phyloP scores from a whole-genome alignment of 2,113 vertebrate species.

The Ceuthmochares aereus region DNA sequence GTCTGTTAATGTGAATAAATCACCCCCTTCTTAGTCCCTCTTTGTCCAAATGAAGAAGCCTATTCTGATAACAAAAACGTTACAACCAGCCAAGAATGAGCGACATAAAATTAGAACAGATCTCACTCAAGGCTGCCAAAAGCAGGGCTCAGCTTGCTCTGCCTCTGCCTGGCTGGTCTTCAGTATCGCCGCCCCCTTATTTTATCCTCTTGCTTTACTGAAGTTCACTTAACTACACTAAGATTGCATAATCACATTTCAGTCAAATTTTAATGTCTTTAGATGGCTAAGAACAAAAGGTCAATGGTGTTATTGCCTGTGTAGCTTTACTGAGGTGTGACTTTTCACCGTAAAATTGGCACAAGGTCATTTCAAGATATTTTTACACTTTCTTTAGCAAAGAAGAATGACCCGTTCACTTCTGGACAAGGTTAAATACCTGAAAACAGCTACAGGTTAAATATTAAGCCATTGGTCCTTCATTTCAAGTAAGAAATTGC shows the following conservation, averaged over 20 bases:
- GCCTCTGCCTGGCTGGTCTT: neutral
- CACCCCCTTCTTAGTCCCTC: slow-evolving; percentile 43
- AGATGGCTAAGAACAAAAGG: slow-evolving; percentile 15
- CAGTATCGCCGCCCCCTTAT: neutral
- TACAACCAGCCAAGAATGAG: neutral
- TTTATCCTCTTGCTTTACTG: neutral
- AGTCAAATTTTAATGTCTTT: neutral
- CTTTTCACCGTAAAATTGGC: neutral
- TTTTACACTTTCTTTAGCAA: neutral
- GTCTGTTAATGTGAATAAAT: slow-evolving; percentile 46
- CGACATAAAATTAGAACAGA: slow-evolving; percentile 10
- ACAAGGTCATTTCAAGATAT: slow-evolving; percentile 25
- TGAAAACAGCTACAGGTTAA: slow-evolving; percentile 33
- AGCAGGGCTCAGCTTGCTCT: neutral
- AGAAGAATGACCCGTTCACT: slow-evolving; percentile 21
- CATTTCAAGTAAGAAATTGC: neutral
- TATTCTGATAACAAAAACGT: slow-evolving; percentile 19
- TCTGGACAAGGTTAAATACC: slow-evolving; percentile 41
- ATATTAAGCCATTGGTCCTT: slow-evolving; percentile 9
- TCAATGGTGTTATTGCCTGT: neutral
- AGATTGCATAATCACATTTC: neutral
- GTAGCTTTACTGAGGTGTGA: slow-evolving; percentile 36
- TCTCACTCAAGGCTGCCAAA: neutral
- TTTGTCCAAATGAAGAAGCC: slow-evolving; percentile 35
- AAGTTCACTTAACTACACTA: neutral